Conservation (phyloP, 2,113 vertebrate species). For the Irena cyanogastra region DNA sequence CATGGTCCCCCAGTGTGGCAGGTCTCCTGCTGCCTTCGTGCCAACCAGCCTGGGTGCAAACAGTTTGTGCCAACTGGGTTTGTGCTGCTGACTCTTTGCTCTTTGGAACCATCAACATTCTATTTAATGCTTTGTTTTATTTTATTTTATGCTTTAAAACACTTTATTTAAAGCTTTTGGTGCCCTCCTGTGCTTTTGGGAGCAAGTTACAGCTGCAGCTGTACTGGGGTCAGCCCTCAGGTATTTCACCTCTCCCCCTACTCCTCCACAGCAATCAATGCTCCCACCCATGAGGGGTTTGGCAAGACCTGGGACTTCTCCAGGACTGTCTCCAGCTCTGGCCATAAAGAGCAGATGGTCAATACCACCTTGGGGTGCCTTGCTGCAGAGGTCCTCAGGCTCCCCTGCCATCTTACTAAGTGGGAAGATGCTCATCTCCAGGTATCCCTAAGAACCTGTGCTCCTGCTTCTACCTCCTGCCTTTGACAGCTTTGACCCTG, state of each 20-base stretch:
- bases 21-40: neutral
- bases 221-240: neutral
- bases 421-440: neutral
- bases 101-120: neutral
- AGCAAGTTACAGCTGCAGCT: neutral
- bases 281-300: neutral
- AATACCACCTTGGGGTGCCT: neutral
- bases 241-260: neutral
- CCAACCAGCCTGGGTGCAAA: neutral
- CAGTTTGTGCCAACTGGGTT: neutral
- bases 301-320: neutral
- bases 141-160: neutral
- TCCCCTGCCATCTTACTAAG: neutral
- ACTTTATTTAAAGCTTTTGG: neutral
- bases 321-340: neutral
- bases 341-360: neutral
- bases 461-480: neutral
- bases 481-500: neutral
- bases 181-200: neutral
- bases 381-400: neutral
- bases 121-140: neutral
- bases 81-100: rapidly evolving
- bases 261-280: neutral
- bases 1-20: rapidly evolving
- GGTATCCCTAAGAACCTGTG: neutral